phyloP scores from a whole-genome alignment of 2,113 vertebrate genomes.

The Xenopus tropicalis region DNA sequence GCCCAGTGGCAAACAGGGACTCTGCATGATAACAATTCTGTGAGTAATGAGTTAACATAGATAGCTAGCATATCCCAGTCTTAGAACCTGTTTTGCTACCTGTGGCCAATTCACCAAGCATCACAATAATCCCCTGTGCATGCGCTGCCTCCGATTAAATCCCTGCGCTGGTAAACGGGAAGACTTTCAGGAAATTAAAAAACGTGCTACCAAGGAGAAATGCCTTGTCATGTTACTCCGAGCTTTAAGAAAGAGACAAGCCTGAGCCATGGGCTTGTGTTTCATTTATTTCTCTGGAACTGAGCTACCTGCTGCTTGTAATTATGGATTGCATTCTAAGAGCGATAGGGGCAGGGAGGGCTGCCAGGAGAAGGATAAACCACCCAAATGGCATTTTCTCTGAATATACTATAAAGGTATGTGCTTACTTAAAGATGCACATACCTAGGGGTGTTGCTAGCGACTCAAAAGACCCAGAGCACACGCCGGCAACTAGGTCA shows the following conservation, averaged over 20 bases:
- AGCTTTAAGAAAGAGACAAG: conserved; percentile 16
- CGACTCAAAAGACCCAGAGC: too few relatives aligned
- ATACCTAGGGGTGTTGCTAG: not conserved
- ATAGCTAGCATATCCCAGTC: not conserved
- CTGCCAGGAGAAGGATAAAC: not conserved
- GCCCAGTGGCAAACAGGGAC: too few relatives aligned
- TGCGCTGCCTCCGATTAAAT: conserved; percentile 14
- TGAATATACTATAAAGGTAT: not conserved
- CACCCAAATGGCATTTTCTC: not conserved
- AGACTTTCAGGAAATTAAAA: conserved; percentile 40
- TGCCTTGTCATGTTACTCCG: conserved; percentile 17
- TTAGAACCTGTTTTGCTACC: not conserved
- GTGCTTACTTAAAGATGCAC: not conserved
- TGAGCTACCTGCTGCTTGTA: conserved; percentile 7
- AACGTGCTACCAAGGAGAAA: conserved; percentile 16
- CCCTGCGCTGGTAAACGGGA: conserved; percentile 23
- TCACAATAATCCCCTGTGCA: conserved; percentile 15
- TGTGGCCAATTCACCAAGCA: conserved; percentile 6
- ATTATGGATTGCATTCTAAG: conserved; percentile 18
- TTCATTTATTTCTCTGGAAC: conserved; percentile 12
- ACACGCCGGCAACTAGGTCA: too few relatives aligned
- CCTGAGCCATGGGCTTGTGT: not conserved
- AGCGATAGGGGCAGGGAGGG: not conserved
- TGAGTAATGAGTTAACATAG: not conserved
- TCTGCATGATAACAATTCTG: too few relatives aligned